These are phyloP conservation scores for Euspilapteryx auroguttella DNA, from an alignment of 2,888 invertebrate genomes.

Conservation along the genomic window DNA sequence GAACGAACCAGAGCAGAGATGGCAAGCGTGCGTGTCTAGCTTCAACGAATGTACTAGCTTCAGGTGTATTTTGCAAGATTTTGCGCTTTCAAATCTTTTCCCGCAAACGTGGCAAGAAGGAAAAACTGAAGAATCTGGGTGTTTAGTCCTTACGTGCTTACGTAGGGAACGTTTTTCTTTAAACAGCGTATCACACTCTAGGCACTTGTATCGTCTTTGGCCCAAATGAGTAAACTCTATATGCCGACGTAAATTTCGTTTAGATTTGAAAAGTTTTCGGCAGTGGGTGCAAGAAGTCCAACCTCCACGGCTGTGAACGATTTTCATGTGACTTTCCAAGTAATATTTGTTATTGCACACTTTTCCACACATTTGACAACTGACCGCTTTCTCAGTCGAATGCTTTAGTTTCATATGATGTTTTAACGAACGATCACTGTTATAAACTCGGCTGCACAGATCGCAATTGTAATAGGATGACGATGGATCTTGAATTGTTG, in stretches of 20 bases:
- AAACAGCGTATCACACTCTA: conserved; percentile 37
- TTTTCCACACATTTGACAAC: conserved; percentile 29
- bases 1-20: conserved; percentile 33
- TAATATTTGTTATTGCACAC: conserved; percentile 39
- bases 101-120: conserved; percentile 41
- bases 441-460: conserved; percentile 27
- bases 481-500: conserved; percentile 20
- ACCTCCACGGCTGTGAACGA: conserved; percentile 25
- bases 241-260: conserved; percentile 33
- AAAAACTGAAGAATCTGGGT: conserved; percentile 27
- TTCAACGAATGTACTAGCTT: conserved; percentile 36
- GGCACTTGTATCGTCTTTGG: conserved; percentile 34
- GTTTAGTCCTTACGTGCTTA: conserved; percentile 36
- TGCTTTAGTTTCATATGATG: conserved; percentile 41
- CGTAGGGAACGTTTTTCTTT: conserved; percentile 40
- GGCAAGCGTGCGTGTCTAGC: conserved; percentile 35
- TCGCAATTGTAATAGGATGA: conserved; percentile 20
- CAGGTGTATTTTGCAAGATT: conserved; percentile 40
- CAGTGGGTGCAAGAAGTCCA: conserved; percentile 40
- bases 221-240: conserved; percentile 40
- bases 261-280: conserved; percentile 36
- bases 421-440: conserved; percentile 33
- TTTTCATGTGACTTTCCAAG: conserved; percentile 34
- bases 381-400: conserved; percentile 22
- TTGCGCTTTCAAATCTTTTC: conserved; percentile 39